Evolutionary conservation across 1,140 invertebrate genomes (phyloP).

Genomic region (Araneus ventricosus): DNA sequence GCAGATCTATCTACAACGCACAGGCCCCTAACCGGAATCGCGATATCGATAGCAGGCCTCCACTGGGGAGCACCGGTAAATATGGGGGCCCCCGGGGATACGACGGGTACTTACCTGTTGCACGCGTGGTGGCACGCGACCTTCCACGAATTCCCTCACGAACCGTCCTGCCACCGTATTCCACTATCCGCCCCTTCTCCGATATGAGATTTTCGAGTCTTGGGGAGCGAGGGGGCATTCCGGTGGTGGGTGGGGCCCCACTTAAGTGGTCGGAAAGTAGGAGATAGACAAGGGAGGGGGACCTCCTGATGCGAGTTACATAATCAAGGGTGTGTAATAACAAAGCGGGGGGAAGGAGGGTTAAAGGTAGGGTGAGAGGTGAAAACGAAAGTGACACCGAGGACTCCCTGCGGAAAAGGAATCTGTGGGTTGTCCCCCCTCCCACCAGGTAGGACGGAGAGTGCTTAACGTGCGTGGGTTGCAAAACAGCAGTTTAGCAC

Average conservation of each 20-base stretch:
- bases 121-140: slow-evolving; percentile 17
- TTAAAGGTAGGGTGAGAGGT: slow-evolving; percentile 38
- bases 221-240: not conserved
- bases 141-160: not conserved
- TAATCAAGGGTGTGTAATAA: slow-evolving; percentile 42
- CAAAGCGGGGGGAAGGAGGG: slow-evolving; percentile 1
- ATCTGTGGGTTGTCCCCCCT: not conserved
- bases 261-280: not conserved
- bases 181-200: not conserved
- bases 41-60: not conserved
- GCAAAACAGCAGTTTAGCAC: not conserved
- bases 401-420: not conserved
- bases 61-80: not conserved
- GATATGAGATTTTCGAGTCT: not conserved
- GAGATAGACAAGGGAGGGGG: too few species aligned
- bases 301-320: slow-evolving; percentile 27
- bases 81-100: not conserved
- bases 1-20: not conserved
- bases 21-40: not conserved
- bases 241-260: slow-evolving; percentile 19
- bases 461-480: slow-evolving; percentile 6
- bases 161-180: not conserved
- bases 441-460: not conserved
- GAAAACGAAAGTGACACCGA: slow-evolving; percentile 55
- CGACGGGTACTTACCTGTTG: not conserved